Evolutionary conservation across 2,888 invertebrate species (phyloP).

Genomic region (Antheraea yamamai): DNA sequence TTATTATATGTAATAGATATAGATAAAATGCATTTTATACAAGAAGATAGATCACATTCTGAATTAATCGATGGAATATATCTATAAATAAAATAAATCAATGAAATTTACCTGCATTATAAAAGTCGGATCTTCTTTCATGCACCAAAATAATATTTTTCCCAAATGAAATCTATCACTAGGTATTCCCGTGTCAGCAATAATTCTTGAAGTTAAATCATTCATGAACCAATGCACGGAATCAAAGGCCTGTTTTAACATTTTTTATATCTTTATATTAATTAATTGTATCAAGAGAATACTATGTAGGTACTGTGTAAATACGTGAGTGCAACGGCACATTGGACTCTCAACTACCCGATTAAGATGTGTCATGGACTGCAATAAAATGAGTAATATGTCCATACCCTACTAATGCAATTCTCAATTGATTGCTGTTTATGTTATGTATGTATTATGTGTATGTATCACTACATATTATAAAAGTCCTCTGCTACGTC

Average conservation of each 20-base stretch:
- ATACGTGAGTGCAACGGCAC: neutral
- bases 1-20: neutral
- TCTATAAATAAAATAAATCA: neutral
- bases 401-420: neutral
- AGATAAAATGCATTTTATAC: neutral
- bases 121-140: conserved; percentile 31
- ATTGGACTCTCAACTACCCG: neutral
- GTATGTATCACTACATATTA: too few relatives aligned
- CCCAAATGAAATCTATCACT: conserved; percentile 47
- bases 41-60: too few relatives aligned
- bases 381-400: neutral
- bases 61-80: too few relatives aligned
- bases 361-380: neutral
- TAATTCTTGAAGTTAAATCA: conserved; percentile 39
- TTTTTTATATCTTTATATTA: neutral
- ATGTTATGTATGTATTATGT: too few relatives aligned
- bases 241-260: conserved; percentile 10
- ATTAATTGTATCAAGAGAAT: neutral
- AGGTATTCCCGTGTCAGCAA: conserved; percentile 42
- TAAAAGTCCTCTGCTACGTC: too few relatives aligned
- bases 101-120: conserved; percentile 29
- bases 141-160: conserved; percentile 29
- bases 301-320: neutral
- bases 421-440: too few relatives aligned
- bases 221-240: conserved; percentile 37